Percentiles rank a stretch among this genome's conserved stretches.
Conservation (phyloP, 2,888 invertebrate species). For the Oscheius onirici region DNA sequence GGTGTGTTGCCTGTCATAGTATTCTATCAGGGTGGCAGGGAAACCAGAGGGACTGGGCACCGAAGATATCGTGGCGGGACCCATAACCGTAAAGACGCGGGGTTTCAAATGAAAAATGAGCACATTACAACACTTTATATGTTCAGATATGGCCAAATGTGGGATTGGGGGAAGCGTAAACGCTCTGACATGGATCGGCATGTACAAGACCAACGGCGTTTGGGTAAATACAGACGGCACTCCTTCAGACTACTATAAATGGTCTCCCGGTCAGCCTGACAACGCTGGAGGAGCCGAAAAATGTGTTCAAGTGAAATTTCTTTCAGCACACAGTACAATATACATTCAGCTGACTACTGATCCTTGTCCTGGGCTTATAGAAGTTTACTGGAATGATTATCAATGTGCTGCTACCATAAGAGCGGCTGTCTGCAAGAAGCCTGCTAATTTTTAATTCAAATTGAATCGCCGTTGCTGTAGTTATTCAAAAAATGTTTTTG, state of each 20-base stretch:
- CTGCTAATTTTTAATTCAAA: neutral
- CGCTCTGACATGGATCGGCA: neutral
- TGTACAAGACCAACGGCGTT: neutral
- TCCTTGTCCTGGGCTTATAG: neutral
- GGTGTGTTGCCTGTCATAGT: no score
- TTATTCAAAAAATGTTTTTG: no score
- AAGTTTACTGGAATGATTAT: neutral
- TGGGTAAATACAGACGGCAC: neutral
- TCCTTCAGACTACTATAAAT: neutral
- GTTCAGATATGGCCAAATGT: neutral
- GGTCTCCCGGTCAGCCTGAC: neutral
- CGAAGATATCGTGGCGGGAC: no score
- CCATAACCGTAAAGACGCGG: no score
- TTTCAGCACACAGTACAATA: neutral
- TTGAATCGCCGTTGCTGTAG: no score
- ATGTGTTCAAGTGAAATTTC: neutral
- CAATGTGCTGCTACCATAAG: neutral
- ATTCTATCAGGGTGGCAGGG: no score
- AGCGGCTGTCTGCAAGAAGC: neutral
- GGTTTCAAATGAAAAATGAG: no score
- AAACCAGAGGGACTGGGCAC: no score
- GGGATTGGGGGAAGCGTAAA: no score
- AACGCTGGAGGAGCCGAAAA: neutral
- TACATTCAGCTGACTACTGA: neutral
- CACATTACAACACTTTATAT: no score